These are phyloP conservation scores for Felis catus DNA, from an alignment of 2,113 vertebrate species.

Conservation along the genomic window F.catus_Fca126_mat1.0 CM031418.1:135864501-135865000, in stretches of 20 bases:
- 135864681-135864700: neutral
- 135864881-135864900: neutral
- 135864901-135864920: neutral
- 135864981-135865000: neutral
- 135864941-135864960: neutral
- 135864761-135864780: accelerated
- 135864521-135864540: neutral
- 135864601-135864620: neutral
- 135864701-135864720: neutral
- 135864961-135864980: neutral
- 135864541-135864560: neutral
- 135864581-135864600: neutral
- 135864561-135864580: neutral
- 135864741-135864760: neutral
- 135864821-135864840: neutral
- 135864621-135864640: neutral
- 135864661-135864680: neutral
- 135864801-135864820: accelerated
- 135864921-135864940: neutral
- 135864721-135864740: neutral
- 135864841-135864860: neutral
- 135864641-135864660: neutral
- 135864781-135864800: neutral
- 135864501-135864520: neutral
- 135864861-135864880: neutral